Base-by-base conservation (phyloP, 2,797 vertebrate species). In the Cetoscarus ocellatus region DNA sequence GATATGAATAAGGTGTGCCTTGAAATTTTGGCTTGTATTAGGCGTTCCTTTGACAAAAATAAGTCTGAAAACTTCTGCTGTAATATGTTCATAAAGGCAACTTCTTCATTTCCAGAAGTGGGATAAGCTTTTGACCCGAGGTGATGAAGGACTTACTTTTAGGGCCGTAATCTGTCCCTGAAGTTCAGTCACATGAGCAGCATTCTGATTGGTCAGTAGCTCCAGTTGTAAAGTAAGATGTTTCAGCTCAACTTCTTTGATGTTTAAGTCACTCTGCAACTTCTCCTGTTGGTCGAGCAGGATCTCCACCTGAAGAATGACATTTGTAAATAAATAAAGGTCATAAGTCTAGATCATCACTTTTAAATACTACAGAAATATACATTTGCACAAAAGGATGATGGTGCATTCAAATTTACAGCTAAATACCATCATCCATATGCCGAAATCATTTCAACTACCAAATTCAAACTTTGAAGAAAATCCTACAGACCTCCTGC, bases 151-250 rank as follows among this genome's bases (percentile, higher is more conserved):
- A 45, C 51, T 54, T 53, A 94, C 95, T 74, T 90, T 88, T 3
- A 93, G 88, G 27, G 45, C 55, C 39, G 67, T 52, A 56, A 94
- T 92, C 81, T 93, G 64, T 8, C 86, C 95, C 84, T 97, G 93
- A 5, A 96, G 59, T 17, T 82, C 83, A 0, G 86, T 60, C 17
- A 95, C 91, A 53, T 94, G 93, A 19, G 73, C 56, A 9, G 84
- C 38, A 44, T 83, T 92, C 11, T 92, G 87, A 56, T 75, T 90
- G 50, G 88, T 92, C 54, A 95, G 89, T 1, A 93, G 59, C 58
- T 96, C 95, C 67, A 96, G 86, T 65, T 97, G 91, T 53, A 96
- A 77, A 7, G 92, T 93, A 55, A 97, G 91, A 65, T 94, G 96
- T 56, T 95, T 18, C 7, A 96, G 83, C 75, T 97, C 96, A 40